Percentiles rank a stretch among this genome's conserved stretches.
Conservation (phyloP, 1,140 invertebrate species). For the Ceratitis capitata region DNA sequence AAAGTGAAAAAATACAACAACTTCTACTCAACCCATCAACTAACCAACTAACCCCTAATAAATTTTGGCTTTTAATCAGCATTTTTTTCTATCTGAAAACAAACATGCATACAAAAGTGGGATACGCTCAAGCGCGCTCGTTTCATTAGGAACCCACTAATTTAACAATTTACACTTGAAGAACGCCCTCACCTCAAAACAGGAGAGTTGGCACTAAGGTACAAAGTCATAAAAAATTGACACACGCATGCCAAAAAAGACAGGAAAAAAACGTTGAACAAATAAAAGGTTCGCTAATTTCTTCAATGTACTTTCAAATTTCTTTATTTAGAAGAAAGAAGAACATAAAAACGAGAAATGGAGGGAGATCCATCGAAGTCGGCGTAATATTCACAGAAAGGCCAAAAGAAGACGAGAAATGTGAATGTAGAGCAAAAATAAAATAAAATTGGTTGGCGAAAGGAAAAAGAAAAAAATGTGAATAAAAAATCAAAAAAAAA, state of each 20-base stretch:
- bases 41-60: constrained; percentile 31
- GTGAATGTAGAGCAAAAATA: too few relatives aligned
- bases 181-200: neutral
- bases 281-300: neutral
- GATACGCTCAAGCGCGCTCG: constrained; percentile 31
- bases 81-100: too few relatives aligned
- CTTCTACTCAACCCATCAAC: neutral
- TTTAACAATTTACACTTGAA: constrained; percentile 38
- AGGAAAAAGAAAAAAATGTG: neutral
- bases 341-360: neutral
- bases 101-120: neutral
- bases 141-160: constrained; percentile 33
- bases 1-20: too few relatives aligned
- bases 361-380: neutral
- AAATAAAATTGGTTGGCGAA: neutral
- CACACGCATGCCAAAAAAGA: neutral
- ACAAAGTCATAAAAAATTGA: neutral
- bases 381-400: neutral
- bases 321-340: neutral
- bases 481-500: neutral
- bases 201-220: too few relatives aligned
- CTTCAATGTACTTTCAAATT: neutral
- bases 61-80: constrained; percentile 34
- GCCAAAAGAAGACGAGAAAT: neutral
- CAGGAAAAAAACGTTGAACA: neutral